Evolutionary conservation across 2,888 invertebrate genomes (phyloP).

Genomic region (Scotopteryx bipunctaria): DNA sequence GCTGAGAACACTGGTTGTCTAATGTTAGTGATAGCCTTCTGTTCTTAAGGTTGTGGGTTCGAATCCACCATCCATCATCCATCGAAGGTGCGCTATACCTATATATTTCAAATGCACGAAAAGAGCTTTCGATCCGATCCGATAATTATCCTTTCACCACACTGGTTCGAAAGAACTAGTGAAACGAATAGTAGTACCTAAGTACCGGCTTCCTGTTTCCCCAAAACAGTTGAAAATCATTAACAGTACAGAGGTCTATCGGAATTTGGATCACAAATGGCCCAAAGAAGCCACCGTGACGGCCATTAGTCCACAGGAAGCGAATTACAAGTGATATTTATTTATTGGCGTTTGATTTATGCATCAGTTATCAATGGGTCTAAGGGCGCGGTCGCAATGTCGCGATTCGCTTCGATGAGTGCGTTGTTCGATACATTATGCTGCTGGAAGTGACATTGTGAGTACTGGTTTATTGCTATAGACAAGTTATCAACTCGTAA

Average conservation of each 20-base stretch:
- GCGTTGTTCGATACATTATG: slow-evolving; percentile 11
- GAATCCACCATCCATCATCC: too few relatives aligned
- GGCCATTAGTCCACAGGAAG: slow-evolving; percentile 59
- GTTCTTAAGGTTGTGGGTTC: too few relatives aligned
- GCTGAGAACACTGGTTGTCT: too few relatives aligned
- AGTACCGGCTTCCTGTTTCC: too few relatives aligned
- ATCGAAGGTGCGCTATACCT: too few relatives aligned
- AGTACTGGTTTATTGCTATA: neutral
- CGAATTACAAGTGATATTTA: slow-evolving; percentile 68
- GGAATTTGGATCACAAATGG: neutral
- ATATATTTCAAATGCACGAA: too few relatives aligned
- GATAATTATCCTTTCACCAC: too few relatives aligned
- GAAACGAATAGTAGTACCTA: too few relatives aligned
- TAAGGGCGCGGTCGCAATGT: slow-evolving; percentile 72
- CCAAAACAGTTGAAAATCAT: too few relatives aligned
- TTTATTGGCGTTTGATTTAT: slow-evolving; percentile 80
- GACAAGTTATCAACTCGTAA: neutral
- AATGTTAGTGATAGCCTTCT: too few relatives aligned
- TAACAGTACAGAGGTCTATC: slow-evolving; percentile 1
- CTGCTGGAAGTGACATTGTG: slow-evolving; percentile 35
- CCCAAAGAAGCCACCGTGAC: slow-evolving; percentile 41
- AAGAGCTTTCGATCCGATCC: too few relatives aligned
- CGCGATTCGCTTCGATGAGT: slow-evolving; percentile 59
- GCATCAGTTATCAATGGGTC: slow-evolving; percentile 67
- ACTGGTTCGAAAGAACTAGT: too few relatives aligned